Evolutionary conservation across 2,113 vertebrate genomes (phyloP).

Genomic region (Lasiurus cinereus): DNA sequence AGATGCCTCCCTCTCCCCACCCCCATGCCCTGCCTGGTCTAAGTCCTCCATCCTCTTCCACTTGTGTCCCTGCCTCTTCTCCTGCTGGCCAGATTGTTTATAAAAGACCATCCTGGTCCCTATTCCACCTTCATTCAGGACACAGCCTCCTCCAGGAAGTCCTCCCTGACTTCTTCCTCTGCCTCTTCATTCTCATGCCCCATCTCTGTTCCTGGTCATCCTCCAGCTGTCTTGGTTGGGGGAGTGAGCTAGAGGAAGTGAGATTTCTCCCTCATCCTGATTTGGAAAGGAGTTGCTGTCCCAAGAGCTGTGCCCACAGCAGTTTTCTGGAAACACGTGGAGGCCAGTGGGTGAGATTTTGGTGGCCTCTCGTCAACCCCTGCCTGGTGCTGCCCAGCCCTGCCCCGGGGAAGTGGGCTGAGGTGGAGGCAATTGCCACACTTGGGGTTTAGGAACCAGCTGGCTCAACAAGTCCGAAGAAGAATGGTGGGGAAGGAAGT

Average conservation of each 20-base stretch:
- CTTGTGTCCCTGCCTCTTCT: neutral
- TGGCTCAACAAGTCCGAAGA: constrained; percentile 44
- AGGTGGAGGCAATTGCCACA: neutral
- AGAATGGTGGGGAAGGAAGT: constrained; percentile 70
- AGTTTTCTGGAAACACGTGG: neutral
- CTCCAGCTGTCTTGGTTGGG: neutral
- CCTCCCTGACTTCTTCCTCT: neutral
- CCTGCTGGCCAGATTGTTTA: neutral
- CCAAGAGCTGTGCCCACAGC: neutral
- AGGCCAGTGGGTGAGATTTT: neutral
- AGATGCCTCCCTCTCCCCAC: no score
- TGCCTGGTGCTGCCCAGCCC: neutral
- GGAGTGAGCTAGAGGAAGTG: neutral
- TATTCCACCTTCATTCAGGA: neutral
- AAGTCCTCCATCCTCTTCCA: neutral
- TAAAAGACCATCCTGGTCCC: neutral
- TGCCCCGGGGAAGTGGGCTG: constrained; percentile 39
- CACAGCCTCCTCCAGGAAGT: neutral
- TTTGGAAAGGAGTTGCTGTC: neutral
- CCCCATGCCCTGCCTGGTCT: no score
- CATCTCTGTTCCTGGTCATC: neutral
- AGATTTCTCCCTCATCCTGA: neutral
- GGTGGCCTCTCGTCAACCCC: no score
- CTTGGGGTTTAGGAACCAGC: neutral
- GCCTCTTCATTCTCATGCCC: fast-evolving